Conservation (phyloP, 2,888 invertebrate genomes). For the Drosophila melanosoma region DNA sequence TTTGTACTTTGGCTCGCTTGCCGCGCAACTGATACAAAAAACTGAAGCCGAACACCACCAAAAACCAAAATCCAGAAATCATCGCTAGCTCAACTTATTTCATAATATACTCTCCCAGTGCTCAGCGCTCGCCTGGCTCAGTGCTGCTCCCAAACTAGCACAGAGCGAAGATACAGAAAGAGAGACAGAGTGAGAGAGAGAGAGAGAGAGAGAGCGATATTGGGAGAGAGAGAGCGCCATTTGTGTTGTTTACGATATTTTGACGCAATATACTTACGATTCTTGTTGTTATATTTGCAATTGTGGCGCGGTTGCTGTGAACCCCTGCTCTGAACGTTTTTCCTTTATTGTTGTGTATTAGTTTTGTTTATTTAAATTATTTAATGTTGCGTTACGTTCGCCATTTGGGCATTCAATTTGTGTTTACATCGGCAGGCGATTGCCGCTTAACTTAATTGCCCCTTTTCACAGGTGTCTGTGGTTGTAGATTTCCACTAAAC, state of each 20-base stretch:
- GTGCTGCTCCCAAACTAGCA: slow-evolving; percentile 11
- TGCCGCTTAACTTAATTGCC: slow-evolving; percentile 49
- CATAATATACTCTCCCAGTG: slow-evolving; percentile 22
- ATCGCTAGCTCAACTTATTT: slow-evolving; percentile 41
- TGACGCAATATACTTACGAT: slow-evolving; percentile 34
- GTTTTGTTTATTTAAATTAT: slow-evolving; percentile 41
- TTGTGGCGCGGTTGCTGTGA: neutral
- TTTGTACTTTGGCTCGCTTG: slow-evolving; percentile 69
- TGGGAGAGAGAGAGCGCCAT: slow-evolving; percentile 9
- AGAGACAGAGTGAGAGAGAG: slow-evolving; percentile 4
- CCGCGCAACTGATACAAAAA: slow-evolving; percentile 69
- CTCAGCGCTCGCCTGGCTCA: slow-evolving; percentile 31
- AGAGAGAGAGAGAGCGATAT: neutral
- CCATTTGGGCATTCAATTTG: slow-evolving; percentile 15
- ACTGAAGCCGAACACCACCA: slow-evolving; percentile 39
- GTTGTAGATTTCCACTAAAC: slow-evolving; percentile 44
- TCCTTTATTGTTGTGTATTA: slow-evolving; percentile 45
- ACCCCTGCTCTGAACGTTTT: slow-evolving; percentile 48
- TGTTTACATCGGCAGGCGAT: slow-evolving; percentile 61
- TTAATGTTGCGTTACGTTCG: slow-evolving; percentile 24
- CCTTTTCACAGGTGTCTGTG: slow-evolving; percentile 74
- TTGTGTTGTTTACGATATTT: slow-evolving; percentile 42
- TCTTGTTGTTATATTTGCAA: neutral
- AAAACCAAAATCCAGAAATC: slow-evolving; percentile 37
- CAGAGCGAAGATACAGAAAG: slow-evolving; percentile 2